Conservation (phyloP, 2,113 vertebrate genomes). For the Rhabdomys dilectus region DNA sequence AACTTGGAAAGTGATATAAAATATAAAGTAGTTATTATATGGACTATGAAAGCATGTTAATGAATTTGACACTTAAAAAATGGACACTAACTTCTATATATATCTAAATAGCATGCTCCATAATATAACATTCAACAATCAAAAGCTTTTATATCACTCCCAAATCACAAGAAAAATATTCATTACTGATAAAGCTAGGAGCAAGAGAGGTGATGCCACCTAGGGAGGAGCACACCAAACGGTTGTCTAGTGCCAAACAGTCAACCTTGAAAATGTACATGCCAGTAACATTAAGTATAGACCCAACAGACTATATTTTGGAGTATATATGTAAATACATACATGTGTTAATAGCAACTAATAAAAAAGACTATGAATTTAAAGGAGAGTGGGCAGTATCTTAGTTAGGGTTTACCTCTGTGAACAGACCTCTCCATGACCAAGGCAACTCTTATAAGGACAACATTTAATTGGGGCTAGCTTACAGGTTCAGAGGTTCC, state of each 20-base stretch:
- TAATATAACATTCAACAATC: not conserved
- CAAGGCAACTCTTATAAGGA: too few species aligned
- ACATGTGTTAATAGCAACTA: not conserved
- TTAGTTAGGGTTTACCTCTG: too few species aligned
- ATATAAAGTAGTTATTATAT: not conserved
- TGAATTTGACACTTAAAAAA: not conserved
- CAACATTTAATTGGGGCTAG: too few species aligned
- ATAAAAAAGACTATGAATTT: not conserved
- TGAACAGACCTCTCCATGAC: too few species aligned
- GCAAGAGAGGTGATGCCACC: not conserved
- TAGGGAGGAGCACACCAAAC: not conserved
- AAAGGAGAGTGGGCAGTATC: not conserved
- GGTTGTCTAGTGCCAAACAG: not conserved
- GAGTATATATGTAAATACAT: not conserved
- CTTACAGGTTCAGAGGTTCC: too few species aligned
- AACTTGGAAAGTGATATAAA: not conserved
- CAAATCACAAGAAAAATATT: not conserved
- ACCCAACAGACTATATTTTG: not conserved
- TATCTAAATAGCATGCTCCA: not conserved
- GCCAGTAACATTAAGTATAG: not conserved
- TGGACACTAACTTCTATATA: not conserved
- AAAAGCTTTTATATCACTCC: not conserved
- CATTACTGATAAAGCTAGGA: not conserved
- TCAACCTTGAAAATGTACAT: not conserved
- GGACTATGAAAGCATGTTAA: not conserved